A percentile compares a stretch with the other conserved stretches of the same genome.
Conservation (phyloP, 2,888 invertebrate species). For the Xiphydria camelus region DNA sequence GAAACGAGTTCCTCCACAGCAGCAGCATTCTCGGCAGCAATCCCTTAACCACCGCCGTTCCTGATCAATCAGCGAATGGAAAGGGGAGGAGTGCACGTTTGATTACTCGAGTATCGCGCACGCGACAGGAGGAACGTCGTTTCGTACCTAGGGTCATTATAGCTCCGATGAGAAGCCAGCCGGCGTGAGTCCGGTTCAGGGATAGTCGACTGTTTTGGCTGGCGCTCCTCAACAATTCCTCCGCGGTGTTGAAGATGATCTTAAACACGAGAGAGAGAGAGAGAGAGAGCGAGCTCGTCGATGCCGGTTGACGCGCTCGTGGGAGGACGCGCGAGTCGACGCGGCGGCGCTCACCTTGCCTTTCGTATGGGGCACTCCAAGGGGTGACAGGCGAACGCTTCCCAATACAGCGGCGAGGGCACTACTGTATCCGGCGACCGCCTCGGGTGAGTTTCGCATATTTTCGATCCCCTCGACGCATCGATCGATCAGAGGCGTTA, state of each 20-base stretch:
- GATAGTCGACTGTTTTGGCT: constrained; percentile 96
- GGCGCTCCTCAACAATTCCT: constrained; percentile 93
- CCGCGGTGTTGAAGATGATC: constrained; percentile 93
- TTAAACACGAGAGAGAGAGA: too few species aligned
- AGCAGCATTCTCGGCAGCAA: constrained; percentile 90
- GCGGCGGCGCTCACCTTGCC: constrained; percentile 87
- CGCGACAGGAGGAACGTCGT: too few species aligned
- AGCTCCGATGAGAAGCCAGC: constrained; percentile 96
- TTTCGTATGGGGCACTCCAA: constrained; percentile 95
- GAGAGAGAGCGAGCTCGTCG: too few species aligned
- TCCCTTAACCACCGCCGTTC: constrained; percentile 89
- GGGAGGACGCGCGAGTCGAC: too few species aligned
- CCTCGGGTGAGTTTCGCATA: constrained; percentile 85
- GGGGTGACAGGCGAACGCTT: constrained; percentile 84
- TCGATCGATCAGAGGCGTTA: constrained; percentile 89
- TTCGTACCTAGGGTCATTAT: constrained; percentile 87
- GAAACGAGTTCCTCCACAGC: constrained; percentile 97
- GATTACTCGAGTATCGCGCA: too few species aligned
- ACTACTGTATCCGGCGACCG: constrained; percentile 89
- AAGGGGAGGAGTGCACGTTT: too few species aligned
- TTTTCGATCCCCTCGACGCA: constrained; percentile 88
- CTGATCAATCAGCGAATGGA: too few species aligned
- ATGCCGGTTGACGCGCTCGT: too few species aligned
- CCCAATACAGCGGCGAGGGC: constrained; percentile 93
- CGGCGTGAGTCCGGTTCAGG: constrained; percentile 92